phyloP scores from a whole-genome alignment of 2,797 vertebrate genomes.

The Epinephelus coioides region DNA sequence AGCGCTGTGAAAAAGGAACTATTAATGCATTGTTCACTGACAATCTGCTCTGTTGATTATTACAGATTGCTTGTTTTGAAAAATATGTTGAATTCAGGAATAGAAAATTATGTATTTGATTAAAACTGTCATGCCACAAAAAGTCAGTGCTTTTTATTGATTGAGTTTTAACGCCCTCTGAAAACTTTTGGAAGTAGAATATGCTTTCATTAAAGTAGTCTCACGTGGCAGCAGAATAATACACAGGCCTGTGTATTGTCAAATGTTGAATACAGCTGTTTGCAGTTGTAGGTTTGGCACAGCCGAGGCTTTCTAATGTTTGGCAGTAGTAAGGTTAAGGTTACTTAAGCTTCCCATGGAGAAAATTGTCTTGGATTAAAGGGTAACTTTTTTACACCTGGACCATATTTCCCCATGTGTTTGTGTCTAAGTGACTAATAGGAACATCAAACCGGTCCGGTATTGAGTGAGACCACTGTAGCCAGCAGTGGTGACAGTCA shows the following conservation, averaged over 20 bases:
- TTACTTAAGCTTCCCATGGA: neutral
- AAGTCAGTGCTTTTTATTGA: neutral
- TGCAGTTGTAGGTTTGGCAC: neutral
- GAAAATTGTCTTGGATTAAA: too few relatives aligned
- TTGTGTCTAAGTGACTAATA: too few relatives aligned
- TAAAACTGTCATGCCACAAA: conserved; percentile 18
- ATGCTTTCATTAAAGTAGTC: conserved; percentile 5
- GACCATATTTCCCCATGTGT: too few relatives aligned
- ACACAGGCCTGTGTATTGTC: neutral
- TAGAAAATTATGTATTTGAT: conserved; percentile 22
- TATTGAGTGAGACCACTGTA: too few relatives aligned
- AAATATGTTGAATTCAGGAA: conserved; percentile 16
- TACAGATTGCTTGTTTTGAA: neutral
- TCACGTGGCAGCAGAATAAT: neutral
- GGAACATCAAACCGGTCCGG: too few relatives aligned
- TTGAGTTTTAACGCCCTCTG: neutral
- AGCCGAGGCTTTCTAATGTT: neutral
- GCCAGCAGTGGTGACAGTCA: too few relatives aligned
- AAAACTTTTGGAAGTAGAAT: neutral
- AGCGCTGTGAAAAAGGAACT: conserved; percentile 11
- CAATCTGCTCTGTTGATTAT: conserved; percentile 21
- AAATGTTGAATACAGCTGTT: conserved; percentile 4
- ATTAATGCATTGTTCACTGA: conserved; percentile 24
- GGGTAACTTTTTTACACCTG: too few relatives aligned
- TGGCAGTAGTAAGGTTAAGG: neutral